Base-by-base conservation (phyloP, 92 coral and sea anemone species). In the Isaurus tuberculatus region DNA sequence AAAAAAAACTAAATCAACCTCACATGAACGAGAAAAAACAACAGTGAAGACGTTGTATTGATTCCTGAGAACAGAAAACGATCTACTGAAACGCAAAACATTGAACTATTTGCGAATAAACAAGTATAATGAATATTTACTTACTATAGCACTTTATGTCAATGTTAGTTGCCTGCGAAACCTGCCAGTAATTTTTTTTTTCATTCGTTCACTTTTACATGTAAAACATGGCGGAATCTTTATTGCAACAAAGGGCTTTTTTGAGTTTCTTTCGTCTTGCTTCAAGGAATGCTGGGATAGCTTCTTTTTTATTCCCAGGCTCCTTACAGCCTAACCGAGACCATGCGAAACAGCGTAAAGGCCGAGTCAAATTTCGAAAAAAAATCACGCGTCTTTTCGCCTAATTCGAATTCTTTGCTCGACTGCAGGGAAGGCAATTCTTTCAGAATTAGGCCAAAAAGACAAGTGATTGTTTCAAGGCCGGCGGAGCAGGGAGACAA, bases 151-250 rank as follows among this genome's bases (percentile, higher is more conserved):
- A 63, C 27, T 63, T 63, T 63, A 13, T 6, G 6, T 1, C 27
- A 34, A 26, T 28, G 31, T 29, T 29, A 63, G 8, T 26, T 63
- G 5, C 15, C 17, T 9, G 34, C 69, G 32, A 63, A 63, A 63
- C 19, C 33, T 23, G 27, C 19, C 33, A 25, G 7, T 26, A 26
- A 27, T 5, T 2, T 63, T 25, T 63, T 34, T 27, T 26, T 26
- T 63, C 69, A 63, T 63, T 63, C 69, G 34, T 27, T 26, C 33
- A 14, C 69, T 34, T 55, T 63, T 63, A 11, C 11, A 8, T 27
- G 27, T 63, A 63, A 63, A 63, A 63, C 69, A 63, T 63, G 69
- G 69, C 13, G 32, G 69, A 63, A 63, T 63, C 33, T 5, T 14
- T 9, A 22, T 26, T 14, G 34, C 34, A 29, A 63, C 69, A 63